Evolutionary conservation across 2,888 invertebrate genomes (phyloP).

Genomic region (Drosophila nr. fundita): DNA sequence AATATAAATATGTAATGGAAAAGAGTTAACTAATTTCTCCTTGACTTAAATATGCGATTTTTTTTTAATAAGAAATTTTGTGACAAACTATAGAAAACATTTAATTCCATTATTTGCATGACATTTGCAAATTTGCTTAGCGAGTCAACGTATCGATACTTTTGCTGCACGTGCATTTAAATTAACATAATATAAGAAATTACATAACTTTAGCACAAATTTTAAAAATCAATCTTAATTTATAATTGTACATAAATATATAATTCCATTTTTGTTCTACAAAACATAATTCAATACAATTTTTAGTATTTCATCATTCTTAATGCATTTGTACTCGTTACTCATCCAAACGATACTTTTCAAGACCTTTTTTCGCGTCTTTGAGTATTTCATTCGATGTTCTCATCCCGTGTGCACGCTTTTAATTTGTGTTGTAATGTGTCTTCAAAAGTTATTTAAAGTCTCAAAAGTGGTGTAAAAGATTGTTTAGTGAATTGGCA

Average conservation of each 20-base stretch:
- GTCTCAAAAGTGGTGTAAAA: constrained; percentile 13
- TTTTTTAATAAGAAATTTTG: background rate
- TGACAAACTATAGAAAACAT: background rate
- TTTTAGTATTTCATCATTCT: background rate
- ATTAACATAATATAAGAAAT: background rate
- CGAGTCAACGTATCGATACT: background rate
- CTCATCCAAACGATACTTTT: background rate
- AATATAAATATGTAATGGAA: background rate
- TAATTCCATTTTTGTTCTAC: background rate
- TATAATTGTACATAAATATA: background rate
- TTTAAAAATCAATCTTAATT: background rate
- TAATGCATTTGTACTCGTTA: constrained; percentile 5
- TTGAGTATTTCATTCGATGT: background rate
- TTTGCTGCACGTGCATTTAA: background rate
- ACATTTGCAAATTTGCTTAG: background rate
- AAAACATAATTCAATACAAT: background rate
- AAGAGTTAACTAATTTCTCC: background rate
- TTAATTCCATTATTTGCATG: background rate
- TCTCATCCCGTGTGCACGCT: constrained; percentile 12
- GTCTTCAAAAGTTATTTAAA: constrained; percentile 15
- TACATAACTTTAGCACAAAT: background rate
- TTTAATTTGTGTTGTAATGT: constrained; percentile 24
- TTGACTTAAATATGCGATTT: no score
- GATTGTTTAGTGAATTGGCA: constrained; percentile 12
- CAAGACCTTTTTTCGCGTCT: background rate